Evolutionary conservation across 2,888 invertebrate genomes (phyloP).

Genomic region (Brachyptera putata): DNA sequence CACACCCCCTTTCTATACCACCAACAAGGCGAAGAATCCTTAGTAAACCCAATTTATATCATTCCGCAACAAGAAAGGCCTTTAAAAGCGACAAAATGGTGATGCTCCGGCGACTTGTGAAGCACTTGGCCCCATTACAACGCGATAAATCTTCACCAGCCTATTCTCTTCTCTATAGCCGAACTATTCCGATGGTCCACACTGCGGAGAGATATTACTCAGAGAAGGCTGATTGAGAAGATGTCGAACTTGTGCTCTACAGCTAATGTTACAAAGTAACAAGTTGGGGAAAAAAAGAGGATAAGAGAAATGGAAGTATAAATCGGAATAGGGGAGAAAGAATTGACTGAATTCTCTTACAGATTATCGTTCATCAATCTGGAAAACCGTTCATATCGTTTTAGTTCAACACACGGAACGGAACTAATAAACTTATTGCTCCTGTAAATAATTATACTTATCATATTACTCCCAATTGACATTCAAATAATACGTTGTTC

Average conservation of each 20-base stretch:
- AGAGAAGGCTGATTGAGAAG: conserved; percentile 5
- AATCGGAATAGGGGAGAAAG: conserved; percentile 10
- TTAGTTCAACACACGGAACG: background rate
- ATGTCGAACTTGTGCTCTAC: conserved; percentile 2
- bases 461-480: background rate
- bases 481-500: background rate
- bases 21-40: conserved; percentile 25
- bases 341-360: conserved; percentile 10
- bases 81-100: conserved; percentile 52
- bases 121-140: conserved; percentile 60
- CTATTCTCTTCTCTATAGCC: conserved; percentile 8
- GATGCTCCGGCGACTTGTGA: conserved; percentile 58
- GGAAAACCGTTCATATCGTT: background rate
- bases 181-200: conserved; percentile 5
- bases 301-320: conserved; percentile 11
- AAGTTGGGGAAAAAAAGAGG: conserved; percentile 4
- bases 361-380: conserved; percentile 16
- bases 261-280: conserved; percentile 11
- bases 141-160: conserved; percentile 53
- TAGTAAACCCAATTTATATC: conserved; percentile 47
- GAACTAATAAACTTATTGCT: background rate
- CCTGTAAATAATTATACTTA: background rate
- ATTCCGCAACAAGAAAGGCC: conserved; percentile 46
- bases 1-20: conserved; percentile 8
- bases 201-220: conserved; percentile 7